Conservation (phyloP, 2,888 invertebrate genomes). For the Mongoloraphidia duomilia region DNA sequence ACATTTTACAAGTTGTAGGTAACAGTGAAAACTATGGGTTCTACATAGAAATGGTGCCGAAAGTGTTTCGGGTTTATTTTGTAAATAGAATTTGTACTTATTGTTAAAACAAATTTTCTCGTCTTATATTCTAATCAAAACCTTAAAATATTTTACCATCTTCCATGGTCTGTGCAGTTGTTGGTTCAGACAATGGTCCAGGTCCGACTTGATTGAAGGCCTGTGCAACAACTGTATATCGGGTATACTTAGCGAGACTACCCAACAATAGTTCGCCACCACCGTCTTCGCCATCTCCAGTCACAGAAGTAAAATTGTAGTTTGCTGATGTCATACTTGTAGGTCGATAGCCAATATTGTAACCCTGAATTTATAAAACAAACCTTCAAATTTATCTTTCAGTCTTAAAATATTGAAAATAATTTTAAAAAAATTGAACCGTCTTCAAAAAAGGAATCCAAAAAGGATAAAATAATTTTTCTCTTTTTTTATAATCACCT, state of each 20-base stretch:
- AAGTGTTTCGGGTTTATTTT: too few relatives aligned
- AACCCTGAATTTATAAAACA: conserved; percentile 34
- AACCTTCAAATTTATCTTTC: background rate
- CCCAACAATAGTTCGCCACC: conserved; percentile 47
- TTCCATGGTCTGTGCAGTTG: conserved; percentile 55
- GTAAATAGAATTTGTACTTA: too few relatives aligned
- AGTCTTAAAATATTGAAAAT: background rate
- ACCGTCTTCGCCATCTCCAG: conserved; percentile 54
- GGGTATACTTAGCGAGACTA: conserved; percentile 47
- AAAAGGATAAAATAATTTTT: too few relatives aligned
- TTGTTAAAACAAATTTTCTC: too few relatives aligned
- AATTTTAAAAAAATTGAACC: too few relatives aligned
- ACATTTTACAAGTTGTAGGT: too few relatives aligned
- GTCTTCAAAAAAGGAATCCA: too few relatives aligned
- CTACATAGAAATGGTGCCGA: too few relatives aligned
- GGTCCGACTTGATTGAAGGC: conserved; percentile 62
- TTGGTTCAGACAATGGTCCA: conserved; percentile 53
- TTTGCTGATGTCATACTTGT: conserved; percentile 35
- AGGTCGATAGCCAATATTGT: conserved; percentile 52
- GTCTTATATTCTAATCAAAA: too few relatives aligned
- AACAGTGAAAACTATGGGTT: too few relatives aligned
- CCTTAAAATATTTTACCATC: conserved; percentile 38
- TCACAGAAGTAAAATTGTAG: conserved; percentile 53
- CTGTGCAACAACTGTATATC: conserved; percentile 54
- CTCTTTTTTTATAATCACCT: too few relatives aligned